Evolutionary conservation across 1,140 invertebrate species (phyloP).

Genomic region (Drosophila bipectinata): DNA sequence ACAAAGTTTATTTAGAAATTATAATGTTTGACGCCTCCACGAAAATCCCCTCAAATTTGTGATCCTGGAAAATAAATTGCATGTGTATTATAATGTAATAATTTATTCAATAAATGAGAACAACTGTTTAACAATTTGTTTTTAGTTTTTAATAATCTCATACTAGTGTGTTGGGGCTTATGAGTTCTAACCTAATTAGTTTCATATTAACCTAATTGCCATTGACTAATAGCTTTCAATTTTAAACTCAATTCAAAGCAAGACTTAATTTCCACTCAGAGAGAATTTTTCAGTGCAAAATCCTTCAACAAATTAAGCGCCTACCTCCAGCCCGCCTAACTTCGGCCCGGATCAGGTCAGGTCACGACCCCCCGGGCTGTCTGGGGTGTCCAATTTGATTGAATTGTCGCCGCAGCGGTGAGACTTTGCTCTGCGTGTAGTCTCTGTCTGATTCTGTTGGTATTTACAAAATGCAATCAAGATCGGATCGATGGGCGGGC

Average conservation of each 20-base stretch:
- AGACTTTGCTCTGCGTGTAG: conserved; percentile 7
- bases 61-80: conserved; percentile 3
- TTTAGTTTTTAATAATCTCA: no score
- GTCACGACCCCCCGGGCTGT: conserved; percentile 1
- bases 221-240: no score
- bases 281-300: not conserved
- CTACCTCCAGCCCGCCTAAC: no score
- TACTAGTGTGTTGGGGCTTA: no score
- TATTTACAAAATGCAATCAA: conserved; percentile 74
- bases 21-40: conserved; percentile 45
- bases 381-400: conserved; percentile 32
- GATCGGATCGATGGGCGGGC: conserved; percentile 40
- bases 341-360: not conserved
- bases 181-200: no score
- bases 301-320: not conserved
- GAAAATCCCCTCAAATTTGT: conserved; percentile 6
- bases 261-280: not conserved
- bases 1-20: conserved; percentile 78
- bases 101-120: no score
- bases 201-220: no score
- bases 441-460: conserved; percentile 47
- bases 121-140: no score
- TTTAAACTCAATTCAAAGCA: not conserved
- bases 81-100: not conserved
- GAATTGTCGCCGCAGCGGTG: conserved; percentile 29